These are phyloP conservation scores for Neosilurus hyrtlii DNA, from an alignment of 2,797 vertebrate species.

Conservation along the genomic window DNA sequence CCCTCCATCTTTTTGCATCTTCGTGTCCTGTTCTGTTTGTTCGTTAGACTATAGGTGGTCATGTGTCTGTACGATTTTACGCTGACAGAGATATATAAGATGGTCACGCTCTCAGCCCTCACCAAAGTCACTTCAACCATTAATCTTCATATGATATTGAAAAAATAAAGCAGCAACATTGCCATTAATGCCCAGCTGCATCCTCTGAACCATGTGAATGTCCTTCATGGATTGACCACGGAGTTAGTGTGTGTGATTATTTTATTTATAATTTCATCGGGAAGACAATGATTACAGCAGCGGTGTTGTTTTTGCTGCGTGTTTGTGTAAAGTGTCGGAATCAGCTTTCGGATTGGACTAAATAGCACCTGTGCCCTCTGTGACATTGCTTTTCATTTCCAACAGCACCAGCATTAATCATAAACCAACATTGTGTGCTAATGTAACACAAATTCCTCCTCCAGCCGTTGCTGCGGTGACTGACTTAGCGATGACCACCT, in stretches of 20 bases:
- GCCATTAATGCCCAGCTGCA: background rate
- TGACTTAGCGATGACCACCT: background rate
- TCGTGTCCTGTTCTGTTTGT: slow-evolving; percentile 57
- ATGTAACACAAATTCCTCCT: slow-evolving; percentile 3
- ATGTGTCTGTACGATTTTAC: slow-evolving; percentile 59
- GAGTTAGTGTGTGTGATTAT: background rate
- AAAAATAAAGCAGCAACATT: background rate
- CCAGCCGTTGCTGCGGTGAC: slow-evolving; percentile 9
- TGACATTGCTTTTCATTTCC: slow-evolving; percentile 43
- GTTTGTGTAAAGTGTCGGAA: slow-evolving; percentile 31
- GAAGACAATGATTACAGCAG: background rate
- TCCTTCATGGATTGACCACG: slow-evolving; percentile 9
- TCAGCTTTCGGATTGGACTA: slow-evolving; percentile 18
- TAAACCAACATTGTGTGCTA: slow-evolving; percentile 37
- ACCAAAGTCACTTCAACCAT: slow-evolving; percentile 66
- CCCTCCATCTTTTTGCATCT: slow-evolving; percentile 58
- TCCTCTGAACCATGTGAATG: background rate
- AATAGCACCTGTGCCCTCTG: slow-evolving; percentile 35
- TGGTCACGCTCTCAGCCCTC: slow-evolving; percentile 65
- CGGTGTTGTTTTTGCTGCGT: slow-evolving; percentile 39
- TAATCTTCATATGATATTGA: background rate
- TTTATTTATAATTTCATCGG: background rate
- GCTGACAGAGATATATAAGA: slow-evolving; percentile 72
- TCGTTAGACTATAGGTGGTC: slow-evolving; percentile 45
- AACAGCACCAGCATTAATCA: slow-evolving; percentile 48